Conservation (phyloP, 1,140 invertebrate genomes). For the Drosophila kepulauana region DNA sequence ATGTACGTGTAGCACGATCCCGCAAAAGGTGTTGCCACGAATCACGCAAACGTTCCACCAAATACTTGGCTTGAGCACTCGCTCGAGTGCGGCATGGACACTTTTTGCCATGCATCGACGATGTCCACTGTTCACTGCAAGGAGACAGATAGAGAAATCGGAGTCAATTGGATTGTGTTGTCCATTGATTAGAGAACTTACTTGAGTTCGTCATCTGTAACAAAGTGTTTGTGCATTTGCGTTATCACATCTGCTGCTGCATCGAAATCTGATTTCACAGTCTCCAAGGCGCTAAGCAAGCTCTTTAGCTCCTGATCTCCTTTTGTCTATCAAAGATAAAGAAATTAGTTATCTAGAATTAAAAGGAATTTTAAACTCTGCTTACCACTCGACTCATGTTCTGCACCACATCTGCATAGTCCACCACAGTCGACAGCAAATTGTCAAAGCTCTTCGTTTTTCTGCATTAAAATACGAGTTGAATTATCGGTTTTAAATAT, state of each 20-base stretch:
- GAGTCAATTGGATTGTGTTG: neutral
- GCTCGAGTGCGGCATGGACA: conserved; percentile 89
- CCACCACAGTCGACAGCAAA: conserved; percentile 69
- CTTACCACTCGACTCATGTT: conserved; percentile 66
- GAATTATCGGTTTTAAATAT: neutral
- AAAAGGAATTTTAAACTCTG: neutral
- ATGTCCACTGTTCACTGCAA: conserved; percentile 89
- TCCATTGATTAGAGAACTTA: conserved; percentile 18
- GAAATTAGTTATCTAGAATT: neutral
- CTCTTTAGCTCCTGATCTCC: conserved; percentile 68
- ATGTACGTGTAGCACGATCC: conserved; percentile 92
- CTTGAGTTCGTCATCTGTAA: conserved; percentile 76
- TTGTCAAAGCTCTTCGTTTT: conserved; percentile 83
- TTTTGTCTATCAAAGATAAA: conserved; percentile 53
- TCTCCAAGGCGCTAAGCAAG: conserved; percentile 57
- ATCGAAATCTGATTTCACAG: conserved; percentile 74
- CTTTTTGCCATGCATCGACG: conserved; percentile 88
- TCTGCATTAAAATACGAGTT: conserved; percentile 25
- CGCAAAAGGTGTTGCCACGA: conserved; percentile 96
- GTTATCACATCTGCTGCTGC: conserved; percentile 78
- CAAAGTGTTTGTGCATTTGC: conserved; percentile 81
- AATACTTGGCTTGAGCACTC: conserved; percentile 89
- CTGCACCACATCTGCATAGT: conserved; percentile 77
- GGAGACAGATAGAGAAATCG: neutral
- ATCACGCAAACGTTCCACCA: conserved; percentile 92